Evolutionary conservation across 2,113 vertebrate genomes (phyloP), one percentile per base, ranked within the genome.

Genomic region (Nycticebus coucang): DNA sequence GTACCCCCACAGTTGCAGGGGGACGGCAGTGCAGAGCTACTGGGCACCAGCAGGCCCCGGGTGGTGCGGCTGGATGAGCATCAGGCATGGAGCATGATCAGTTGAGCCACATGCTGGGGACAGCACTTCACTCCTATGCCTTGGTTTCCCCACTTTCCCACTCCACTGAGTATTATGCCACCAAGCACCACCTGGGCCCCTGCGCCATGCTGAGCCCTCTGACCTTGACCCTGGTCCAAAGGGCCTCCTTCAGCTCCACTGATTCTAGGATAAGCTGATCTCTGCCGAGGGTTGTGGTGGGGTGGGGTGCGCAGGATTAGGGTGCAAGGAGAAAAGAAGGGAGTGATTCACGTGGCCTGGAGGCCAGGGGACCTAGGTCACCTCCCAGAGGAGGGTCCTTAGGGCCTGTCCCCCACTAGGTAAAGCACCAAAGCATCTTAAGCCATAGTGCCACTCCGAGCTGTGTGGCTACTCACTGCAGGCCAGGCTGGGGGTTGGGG

Each of bases 1-100:
- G 0, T 10, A 2, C 2, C 30, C 37, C 33, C 1, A 0, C 5
- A 24, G 24, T 26, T 0, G 2, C 26, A 26, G 30, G 60, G 60
- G 45, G 45, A 50, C 8, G 7, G 45, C 8, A 50, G 45, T 50
- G 45, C 45, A 66, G 45, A 68, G 37, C 68, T 19, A 12, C 50
- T 64, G 21, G 12, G 37, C 17, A 5, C 35, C 12, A 33, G 5
- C 17, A 18, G 66, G n/a, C 26, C 53, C 26, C 4, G 62, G 9
- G 55, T 7, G 17, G 64, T 4, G 12, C 22, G 8, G 15, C 41
- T 0, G 0, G 57, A 33, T 24, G 2, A 10, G 33, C 14, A 0
- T 22, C 1, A 1, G 28, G 37, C 19, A 14, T 17, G 0, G 4
- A 41, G 45, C 9, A 50, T 50, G 8, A 50, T 9, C 45, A 50